A percentile compares a stretch with the other conserved stretches of the same genome.
Conservation (phyloP, 2,113 vertebrate species). For the Hystrix brachyura region DNA sequence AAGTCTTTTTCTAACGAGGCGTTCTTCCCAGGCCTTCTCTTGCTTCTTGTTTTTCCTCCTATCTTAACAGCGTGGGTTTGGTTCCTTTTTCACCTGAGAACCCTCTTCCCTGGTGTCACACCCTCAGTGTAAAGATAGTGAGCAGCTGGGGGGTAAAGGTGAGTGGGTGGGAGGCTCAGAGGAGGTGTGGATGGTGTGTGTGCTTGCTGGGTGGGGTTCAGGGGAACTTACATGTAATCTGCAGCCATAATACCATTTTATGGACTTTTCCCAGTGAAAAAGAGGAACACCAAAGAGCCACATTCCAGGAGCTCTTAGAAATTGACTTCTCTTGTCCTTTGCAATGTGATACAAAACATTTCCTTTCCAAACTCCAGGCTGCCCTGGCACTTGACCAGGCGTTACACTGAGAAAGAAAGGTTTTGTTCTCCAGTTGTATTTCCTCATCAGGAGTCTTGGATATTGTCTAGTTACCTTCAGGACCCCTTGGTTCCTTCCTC, state of each 20-base stretch:
- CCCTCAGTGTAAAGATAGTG: background rate
- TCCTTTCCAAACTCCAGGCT: background rate
- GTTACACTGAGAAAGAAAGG: background rate
- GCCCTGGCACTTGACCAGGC: background rate
- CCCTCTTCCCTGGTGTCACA: background rate
- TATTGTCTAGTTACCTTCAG: background rate
- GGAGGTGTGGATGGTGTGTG: background rate
- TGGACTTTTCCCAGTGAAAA: constrained; percentile 32
- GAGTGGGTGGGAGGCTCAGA: background rate
- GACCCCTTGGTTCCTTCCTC: background rate
- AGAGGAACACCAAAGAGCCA: background rate
- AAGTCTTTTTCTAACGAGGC: background rate
- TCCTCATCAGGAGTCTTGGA: background rate
- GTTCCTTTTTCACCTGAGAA: background rate
- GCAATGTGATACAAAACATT: background rate
- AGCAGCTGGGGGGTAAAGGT: background rate
- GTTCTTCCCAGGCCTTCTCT: background rate
- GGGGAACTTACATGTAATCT: background rate
- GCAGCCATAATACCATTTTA: background rate
- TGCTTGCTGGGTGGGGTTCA: background rate
- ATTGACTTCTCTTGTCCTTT: background rate
- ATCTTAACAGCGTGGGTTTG: background rate
- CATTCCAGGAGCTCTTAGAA: background rate
- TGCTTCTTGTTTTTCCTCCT: background rate
- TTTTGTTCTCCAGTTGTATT: background rate